Evolutionary conservation across 1,140 invertebrate genomes (phyloP), one percentile per base, ranked within the genome.

Genomic region (Matsumurasca onukii): DNA sequence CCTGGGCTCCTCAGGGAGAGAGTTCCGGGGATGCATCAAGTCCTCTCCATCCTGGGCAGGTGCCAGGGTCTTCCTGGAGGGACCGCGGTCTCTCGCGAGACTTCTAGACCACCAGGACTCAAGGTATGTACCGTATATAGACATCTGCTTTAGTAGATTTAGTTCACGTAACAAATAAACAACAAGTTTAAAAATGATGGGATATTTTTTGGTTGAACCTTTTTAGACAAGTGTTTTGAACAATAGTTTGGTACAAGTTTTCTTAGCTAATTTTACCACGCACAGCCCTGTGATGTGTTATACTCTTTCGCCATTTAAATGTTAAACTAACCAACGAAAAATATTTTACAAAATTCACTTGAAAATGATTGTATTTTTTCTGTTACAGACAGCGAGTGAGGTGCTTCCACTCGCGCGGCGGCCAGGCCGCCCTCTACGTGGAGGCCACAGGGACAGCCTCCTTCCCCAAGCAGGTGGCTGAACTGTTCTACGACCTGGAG

Each of bases 1-100:
- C 65, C 76, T 88, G 51, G 82, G 80, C 13, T 84, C 84, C 66
- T 83, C 85, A 30, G 71, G 73, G 15, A 79, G 79, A n/a, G 86
- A 89, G 68, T 91, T 91, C 79, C 83, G 83, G 0, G 88, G 88
- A 9, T 92, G 89, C 77, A 80, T 91, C 17, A 84, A 88, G 49
- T 83, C 88, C 17, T 71, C 25, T 78, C 82, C 24, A 73, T 78
- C 31, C 77, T 76, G 78, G 61, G 73, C 73, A 17, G 84, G 88
- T 3, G 88, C 87, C 0, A 82, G 89, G 2, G 79, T 92, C 20
- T 91, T 90, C 76, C 80, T 91, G 20, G 90, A 92, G 75, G 87
- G 86, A 1, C 82, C 83, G 20, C 79, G 85, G 15, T 85, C 84
- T 3, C 77, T 92, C 64, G 80, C 86, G 31, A 83, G 84, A 0